These are phyloP conservation scores for Tipula vernalis DNA, from an alignment of 2,888 invertebrate species.

Conservation along the genomic window DNA sequence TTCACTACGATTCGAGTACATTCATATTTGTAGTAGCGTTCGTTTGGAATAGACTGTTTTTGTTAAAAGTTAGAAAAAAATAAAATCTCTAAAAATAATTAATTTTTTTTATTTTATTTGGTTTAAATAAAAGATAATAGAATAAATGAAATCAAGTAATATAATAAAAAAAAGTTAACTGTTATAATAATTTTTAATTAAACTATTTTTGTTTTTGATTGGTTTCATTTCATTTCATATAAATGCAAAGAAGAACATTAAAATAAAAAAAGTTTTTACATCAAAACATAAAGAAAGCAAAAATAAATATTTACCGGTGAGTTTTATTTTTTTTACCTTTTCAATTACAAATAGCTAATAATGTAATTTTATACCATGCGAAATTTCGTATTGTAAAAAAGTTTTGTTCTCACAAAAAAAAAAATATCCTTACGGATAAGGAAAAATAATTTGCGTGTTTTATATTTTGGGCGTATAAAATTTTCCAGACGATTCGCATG, in stretches of 20 bases:
- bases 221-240: neutral
- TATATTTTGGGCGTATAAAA: neutral
- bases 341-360: no score
- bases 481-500: conserved; percentile 4
- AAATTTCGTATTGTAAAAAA: neutral
- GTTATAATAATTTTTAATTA: neutral
- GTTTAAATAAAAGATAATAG: neutral
- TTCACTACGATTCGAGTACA: neutral
- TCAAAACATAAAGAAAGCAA: neutral
- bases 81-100: neutral
- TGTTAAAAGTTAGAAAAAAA: neutral
- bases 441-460: neutral
- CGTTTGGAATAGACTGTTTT: neutral
- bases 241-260: neutral
- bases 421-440: neutral
- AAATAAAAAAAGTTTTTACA: neutral
- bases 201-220: neutral
- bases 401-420: neutral
- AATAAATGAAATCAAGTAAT: neutral
- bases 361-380: neutral
- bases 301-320: neutral
- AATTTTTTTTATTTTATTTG: neutral
- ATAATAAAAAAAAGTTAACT: neutral
- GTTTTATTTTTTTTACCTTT: neutral
- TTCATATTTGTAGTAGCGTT: neutral